A percentile compares a stretch with the other conserved stretches of the same genome.
phyloP scores from a whole-genome alignment of 2,113 vertebrate species.

The Heloderma charlesbogerti region DNA sequence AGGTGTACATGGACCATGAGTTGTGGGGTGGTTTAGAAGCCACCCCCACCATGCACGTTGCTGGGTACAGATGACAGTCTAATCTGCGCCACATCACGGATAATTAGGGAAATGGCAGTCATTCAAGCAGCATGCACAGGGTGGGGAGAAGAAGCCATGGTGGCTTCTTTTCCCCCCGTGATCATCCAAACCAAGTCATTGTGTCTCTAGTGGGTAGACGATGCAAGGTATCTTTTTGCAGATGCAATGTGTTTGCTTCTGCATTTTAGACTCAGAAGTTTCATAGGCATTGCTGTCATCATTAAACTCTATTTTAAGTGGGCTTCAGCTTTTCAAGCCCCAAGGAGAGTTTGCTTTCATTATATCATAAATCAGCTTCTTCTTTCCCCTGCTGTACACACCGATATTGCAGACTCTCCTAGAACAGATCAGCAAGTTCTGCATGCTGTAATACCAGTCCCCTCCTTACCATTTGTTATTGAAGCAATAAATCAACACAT shows the following conservation, averaged over 20 bases:
- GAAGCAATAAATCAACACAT: conserved; percentile 49
- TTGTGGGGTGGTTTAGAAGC: no score
- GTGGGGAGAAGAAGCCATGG: no score
- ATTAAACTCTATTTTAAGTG: conserved; percentile 17
- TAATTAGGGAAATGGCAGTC: no score
- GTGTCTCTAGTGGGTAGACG: neutral
- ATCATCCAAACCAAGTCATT: no score
- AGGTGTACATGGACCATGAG: no score
- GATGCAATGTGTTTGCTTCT: neutral
- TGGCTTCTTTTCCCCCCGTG: no score
- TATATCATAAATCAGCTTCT: conserved; percentile 36
- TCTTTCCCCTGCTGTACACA: conserved; percentile 13
- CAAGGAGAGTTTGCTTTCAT: conserved; percentile 10
- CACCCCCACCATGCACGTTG: no score
- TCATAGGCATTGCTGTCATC: conserved; percentile 30
- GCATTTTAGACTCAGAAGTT: neutral
- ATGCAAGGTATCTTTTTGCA: neutral
- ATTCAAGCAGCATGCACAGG: no score
- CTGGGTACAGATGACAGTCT: no score
- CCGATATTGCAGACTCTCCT: conserved; percentile 22
- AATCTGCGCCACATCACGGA: no score
- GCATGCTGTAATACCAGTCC: conserved; percentile 19
- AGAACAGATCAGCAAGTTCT: conserved; percentile 52
- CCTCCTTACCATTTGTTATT: conserved; percentile 28
- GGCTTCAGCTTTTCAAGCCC: conserved; percentile 29